Base-by-base conservation (phyloP, 2,113 vertebrate genomes). In the Carlito syrichta region DNA sequence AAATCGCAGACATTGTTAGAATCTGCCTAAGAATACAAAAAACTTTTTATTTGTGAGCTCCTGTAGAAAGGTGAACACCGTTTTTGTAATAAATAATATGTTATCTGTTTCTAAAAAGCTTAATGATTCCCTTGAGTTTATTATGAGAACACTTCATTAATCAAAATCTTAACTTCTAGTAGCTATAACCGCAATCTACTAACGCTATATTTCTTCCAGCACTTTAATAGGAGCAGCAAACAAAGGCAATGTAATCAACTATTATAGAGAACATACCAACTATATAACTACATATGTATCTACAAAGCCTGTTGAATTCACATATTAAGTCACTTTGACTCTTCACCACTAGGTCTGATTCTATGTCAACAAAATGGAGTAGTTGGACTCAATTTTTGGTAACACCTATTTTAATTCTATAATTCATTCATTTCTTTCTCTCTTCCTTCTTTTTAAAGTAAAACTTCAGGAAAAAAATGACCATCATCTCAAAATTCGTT, bases 31-130 rank as follows among this genome's bases (percentile, higher is more conserved):
- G 12, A n/a, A 85, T 62, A 96, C 74, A 81, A 88, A n/a, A 96
- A 86, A 82, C 19, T 79, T 97, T 86, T 96, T 45, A 81, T 88
- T 91, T 92, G 71, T 84, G 50, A 95, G 54, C 43, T 92, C 8
- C 45, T 79, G 0, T 85, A 81, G 27, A 27, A 96, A 94, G 73
- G 20, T 92, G 35, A 63, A 96, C 91, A 96, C 58, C 88, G 32
- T 95, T 84, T 95, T 45, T 27, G 11, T 11, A 68, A 89, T 91
- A 96, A 96, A 96, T 91, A 92, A 45, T 82, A 94, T 58, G 85
- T 91, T 84, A 87, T 86, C 25, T 66, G 9, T 78, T 95, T 63
- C 63, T 92, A 97, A 96, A 95, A 71, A 94, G 43, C 27, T 86
- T 92, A 76, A 95, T 94, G 45, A 86, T 91, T 83, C 27, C 68